phyloP scores from a whole-genome alignment of 2,888 invertebrate genomes.

The Synanthedon formicaeformis region DNA sequence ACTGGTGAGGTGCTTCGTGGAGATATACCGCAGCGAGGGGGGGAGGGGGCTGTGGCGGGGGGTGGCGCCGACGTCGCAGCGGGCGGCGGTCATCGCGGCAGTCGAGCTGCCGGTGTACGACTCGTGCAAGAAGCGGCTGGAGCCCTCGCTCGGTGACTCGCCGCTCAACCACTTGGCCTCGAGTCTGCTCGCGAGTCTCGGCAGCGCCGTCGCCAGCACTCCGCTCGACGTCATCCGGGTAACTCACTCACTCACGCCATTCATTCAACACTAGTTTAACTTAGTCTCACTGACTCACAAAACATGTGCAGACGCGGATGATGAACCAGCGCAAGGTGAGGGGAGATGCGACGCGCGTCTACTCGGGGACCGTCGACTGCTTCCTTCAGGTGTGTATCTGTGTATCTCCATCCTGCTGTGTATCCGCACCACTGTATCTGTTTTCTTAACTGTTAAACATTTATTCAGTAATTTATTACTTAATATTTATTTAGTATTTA shows the following conservation, averaged over 20 bases:
- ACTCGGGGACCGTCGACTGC: conserved; percentile 87
- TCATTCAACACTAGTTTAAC: no score
- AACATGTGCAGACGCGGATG: conserved; percentile 79
- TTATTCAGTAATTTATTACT: no score
- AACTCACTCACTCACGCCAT: conserved; percentile 4
- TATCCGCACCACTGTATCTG: no score
- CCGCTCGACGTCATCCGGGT: conserved; percentile 95
- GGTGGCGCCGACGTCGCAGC: conserved; percentile 91
- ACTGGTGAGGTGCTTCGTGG: conserved; percentile 82
- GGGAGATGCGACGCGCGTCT: conserved; percentile 61
- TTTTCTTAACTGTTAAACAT: no score
- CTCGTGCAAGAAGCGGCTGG: conserved; percentile 83
- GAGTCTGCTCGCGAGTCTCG: conserved; percentile 90
- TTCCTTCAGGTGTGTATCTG: conserved; percentile 72
- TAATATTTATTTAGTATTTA: no score
- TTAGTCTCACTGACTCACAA: no score
- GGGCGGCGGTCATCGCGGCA: conserved; percentile 93
- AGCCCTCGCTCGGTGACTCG: conserved; percentile 79
- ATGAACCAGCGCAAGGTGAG: conserved; percentile 89
- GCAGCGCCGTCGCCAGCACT: conserved; percentile 93
- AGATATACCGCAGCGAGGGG: conserved; percentile 88
- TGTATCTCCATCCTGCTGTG: no score
- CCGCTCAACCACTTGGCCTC: conserved; percentile 89
- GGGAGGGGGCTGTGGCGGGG: conserved; percentile 91
- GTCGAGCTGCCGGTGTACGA: conserved; percentile 96